Evolutionary conservation across 2,888 invertebrate species (phyloP), one percentile per base, ranked within the genome.

Genomic region (Pheosia gnoma): DNA sequence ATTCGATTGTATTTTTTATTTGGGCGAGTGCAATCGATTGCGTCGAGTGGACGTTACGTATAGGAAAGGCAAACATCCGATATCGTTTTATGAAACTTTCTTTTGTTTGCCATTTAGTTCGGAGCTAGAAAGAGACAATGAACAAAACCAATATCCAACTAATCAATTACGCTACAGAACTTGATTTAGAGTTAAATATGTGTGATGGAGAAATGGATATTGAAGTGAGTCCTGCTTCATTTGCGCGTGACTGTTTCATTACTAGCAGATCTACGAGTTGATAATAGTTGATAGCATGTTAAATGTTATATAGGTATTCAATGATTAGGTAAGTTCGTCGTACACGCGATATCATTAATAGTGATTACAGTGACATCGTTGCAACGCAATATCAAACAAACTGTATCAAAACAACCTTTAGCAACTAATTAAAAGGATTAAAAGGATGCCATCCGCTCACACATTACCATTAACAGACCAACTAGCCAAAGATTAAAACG

Each of bases 381-480:
- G 71, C 72, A 74, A 71, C 65, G 64, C 66, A 74, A 57, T 47
- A 59, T 71, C 69, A 74, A 75, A 71, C 67, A 76, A 60, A 71
- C 67, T 61, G 74, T 82, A 77, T 80, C 68, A 79, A 79, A 82
- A 83, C 73, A 60, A 72, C 72, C 66, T 75, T 73, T 71, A 77
- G 78, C 76, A 72, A 66, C 66, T 79, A 80, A 79, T 81, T 80
- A 78, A 71, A 65, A 67, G 61, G 59, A 38, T 71, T 61, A 59
- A 74, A 72, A 25, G 25, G 25, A 72, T 72, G 67, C 68, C 65
- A 63, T 64, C 68, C 72, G 57, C 61, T 72, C 59, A 66, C 68
- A 67, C 47, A 57, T 59, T 64, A 57, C 64, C 60, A 68, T 67
- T 74, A 70, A 66, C 66, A 67, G 75, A 62, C 49, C 57, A 54